phyloP scores from a whole-genome alignment of 2,888 invertebrate species.

The Synergus gifuensis region DNA sequence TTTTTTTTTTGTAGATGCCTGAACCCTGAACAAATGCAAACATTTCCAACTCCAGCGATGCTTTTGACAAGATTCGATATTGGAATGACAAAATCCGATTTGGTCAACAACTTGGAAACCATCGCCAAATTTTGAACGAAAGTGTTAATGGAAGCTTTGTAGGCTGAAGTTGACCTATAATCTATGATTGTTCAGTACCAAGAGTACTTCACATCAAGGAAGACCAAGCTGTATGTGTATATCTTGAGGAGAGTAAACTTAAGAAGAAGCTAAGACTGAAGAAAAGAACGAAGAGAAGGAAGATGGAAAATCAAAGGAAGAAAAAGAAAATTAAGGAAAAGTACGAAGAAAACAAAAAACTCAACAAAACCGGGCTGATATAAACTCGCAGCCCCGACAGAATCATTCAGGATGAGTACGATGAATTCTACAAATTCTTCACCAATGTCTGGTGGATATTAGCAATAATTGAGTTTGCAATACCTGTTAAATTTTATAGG shows the following conservation, averaged over 20 bases:
- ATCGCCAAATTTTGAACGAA: constrained; percentile 99
- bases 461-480: too few relatives aligned
- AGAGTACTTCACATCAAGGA: constrained; percentile 97
- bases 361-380: too few relatives aligned
- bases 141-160: too few relatives aligned
- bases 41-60: constrained; percentile 99
- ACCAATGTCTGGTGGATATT: constrained; percentile 89
- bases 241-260: constrained; percentile 95
- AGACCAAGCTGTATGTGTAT: constrained; percentile 89
- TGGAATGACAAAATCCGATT: constrained; percentile 99
- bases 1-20: constrained; percentile 80
- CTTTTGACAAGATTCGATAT: constrained; percentile 95
- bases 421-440: constrained; percentile 98
- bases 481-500: too few relatives aligned
- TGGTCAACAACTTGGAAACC: constrained; percentile 98
- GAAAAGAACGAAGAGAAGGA: constrained; percentile 86
- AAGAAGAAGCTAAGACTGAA: constrained; percentile 86
- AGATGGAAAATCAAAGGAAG: constrained; percentile 84
- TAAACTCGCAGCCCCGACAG: too few relatives aligned
- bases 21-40: constrained; percentile 84
- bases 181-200: constrained; percentile 99
- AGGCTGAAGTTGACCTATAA: constrained; percentile 96
- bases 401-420: too few relatives aligned
- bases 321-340: constrained; percentile 99
- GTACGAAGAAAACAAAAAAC: constrained; percentile 96